These are phyloP conservation scores for Rallus limicola DNA, from an alignment of 2,113 vertebrate genomes.

Conservation along the genomic window DNA sequence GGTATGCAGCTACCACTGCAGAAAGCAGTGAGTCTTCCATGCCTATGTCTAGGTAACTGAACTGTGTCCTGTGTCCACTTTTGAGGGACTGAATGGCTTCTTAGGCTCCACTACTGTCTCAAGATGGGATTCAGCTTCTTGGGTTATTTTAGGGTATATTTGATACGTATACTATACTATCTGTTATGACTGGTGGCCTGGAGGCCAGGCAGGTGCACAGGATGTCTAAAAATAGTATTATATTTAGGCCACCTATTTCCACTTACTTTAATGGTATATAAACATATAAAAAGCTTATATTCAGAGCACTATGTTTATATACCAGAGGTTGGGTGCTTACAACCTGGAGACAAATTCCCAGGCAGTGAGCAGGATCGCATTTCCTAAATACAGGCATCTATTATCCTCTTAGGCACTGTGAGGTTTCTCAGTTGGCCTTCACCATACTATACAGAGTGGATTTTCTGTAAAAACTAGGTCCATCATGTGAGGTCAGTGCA, in stretches of 20 bases:
- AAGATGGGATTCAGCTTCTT: neutral
- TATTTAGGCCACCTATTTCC: neutral
- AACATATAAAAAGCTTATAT: neutral
- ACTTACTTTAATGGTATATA: neutral
- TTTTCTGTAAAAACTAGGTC: neutral
- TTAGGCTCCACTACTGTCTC: neutral
- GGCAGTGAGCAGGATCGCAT: too few species aligned
- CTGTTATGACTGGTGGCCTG: neutral
- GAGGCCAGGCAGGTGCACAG: neutral
- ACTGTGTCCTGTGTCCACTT: neutral
- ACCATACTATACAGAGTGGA: fast-evolving
- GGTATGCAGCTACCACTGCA: neutral
- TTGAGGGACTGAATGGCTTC: neutral
- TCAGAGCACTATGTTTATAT: neutral
- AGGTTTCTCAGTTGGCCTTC: neutral
- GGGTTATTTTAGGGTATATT: neutral
- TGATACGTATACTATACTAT: neutral
- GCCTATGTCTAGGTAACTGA: neutral
- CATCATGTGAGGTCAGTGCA: neutral
- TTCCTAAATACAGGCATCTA: neutral
- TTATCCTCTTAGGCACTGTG: neutral
- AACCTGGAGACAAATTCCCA: neutral
- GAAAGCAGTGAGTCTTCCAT: neutral
- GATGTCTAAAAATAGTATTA: neutral
- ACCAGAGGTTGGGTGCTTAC: neutral